Percentiles rank a stretch among this genome's conserved stretches.
phyloP scores from a whole-genome alignment of 2,113 vertebrate species.

The Oxygymnocypris stewartii region DNA sequence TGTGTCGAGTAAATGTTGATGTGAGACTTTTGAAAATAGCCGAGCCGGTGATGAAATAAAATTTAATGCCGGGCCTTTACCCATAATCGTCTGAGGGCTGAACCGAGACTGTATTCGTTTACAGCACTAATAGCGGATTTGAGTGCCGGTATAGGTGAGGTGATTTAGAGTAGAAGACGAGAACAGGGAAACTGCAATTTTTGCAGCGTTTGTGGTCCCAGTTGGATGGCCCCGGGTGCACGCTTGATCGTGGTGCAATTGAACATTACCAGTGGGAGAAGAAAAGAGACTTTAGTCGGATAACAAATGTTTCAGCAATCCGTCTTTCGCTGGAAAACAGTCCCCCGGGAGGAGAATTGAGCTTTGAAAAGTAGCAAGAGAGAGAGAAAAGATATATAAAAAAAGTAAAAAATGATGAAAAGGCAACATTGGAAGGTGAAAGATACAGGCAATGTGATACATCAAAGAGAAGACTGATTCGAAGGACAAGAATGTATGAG shows the following conservation, averaged over 20 bases:
- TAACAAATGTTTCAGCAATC: slow-evolving; percentile 44
- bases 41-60: neutral
- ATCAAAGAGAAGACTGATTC: slow-evolving; percentile 31
- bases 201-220: neutral
- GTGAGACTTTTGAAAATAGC: slow-evolving; percentile 1
- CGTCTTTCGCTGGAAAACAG: slow-evolving; percentile 20
- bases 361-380: slow-evolving; percentile 33
- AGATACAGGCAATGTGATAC: slow-evolving; percentile 37
- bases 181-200: slow-evolving; percentile 15
- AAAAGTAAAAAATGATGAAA: slow-evolving; percentile 31
- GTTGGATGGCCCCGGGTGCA: slow-evolving; percentile 11
- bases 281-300: slow-evolving; percentile 30
- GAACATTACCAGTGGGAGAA: slow-evolving; percentile 42
- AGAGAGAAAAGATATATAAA: slow-evolving; percentile 11
- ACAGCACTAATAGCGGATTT: slow-evolving; percentile 7
- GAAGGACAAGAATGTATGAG: slow-evolving; percentile 24
- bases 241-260: slow-evolving; percentile 21
- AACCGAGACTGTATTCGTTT: slow-evolving; percentile 8
- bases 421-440: slow-evolving; percentile 37
- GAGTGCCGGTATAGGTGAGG: slow-evolving; percentile 8
- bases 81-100: slow-evolving; percentile 17
- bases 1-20: slow-evolving; percentile 10
- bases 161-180: neutral
- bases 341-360: slow-evolving; percentile 17
- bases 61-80: neutral